phyloP scores from a whole-genome alignment of 2,113 vertebrate genomes.

The Todiramphus saurophagus region DNA sequence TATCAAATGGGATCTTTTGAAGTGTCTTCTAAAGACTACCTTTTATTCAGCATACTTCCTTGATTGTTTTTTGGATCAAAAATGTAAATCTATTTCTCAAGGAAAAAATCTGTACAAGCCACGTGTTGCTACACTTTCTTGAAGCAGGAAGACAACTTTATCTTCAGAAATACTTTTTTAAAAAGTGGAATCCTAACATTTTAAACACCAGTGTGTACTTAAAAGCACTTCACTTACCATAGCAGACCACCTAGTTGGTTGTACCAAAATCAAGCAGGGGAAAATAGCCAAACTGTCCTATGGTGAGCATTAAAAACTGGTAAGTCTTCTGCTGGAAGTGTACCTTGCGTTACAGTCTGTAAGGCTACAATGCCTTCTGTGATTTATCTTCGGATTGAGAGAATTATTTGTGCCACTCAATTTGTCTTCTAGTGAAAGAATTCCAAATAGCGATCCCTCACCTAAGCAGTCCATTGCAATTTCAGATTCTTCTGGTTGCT shows the following conservation, averaged over 20 bases:
- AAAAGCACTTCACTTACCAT: not conserved
- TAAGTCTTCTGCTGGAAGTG: not conserved
- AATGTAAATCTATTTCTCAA: not conserved
- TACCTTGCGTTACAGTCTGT: not conserved
- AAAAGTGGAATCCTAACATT: not conserved
- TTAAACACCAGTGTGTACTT: not conserved
- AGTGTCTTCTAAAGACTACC: not conserved
- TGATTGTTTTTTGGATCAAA: not conserved
- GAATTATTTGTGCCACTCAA: not conserved
- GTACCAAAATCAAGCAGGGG: not conserved
- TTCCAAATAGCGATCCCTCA: not conserved
- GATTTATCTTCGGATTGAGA: not conserved
- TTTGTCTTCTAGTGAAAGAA: not conserved
- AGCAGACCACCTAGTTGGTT: not conserved
- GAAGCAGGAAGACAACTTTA: not conserved
- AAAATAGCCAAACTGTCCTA: not conserved
- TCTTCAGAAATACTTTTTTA: not conserved
- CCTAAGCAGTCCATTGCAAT: not conserved
- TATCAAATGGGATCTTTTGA: not conserved
- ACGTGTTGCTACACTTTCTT: not conserved
- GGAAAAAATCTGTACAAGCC: not conserved
- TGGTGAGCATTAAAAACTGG: not conserved
- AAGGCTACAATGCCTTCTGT: not conserved
- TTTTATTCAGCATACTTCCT: not conserved
- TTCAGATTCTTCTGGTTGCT: not conserved